phyloP scores from a whole-genome alignment of 2,888 invertebrate genomes.

The Mallateleia sp. region DNA sequence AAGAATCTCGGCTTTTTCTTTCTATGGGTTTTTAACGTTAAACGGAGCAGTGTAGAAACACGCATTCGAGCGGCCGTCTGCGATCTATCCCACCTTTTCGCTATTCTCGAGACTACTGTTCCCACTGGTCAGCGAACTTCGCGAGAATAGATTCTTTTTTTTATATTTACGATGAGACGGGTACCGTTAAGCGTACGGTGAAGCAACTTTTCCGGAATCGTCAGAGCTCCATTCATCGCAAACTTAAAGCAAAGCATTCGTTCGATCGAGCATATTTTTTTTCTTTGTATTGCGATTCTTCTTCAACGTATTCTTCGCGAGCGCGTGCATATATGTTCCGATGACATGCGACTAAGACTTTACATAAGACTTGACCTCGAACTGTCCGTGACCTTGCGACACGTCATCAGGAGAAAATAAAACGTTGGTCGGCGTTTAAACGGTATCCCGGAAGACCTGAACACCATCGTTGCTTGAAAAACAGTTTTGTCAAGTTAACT shows the following conservation, averaged over 20 bases:
- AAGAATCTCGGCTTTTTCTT: slow-evolving; percentile 46
- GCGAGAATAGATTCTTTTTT: slow-evolving; percentile 76
- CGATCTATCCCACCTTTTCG: slow-evolving; percentile 69
- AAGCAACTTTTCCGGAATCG: slow-evolving; percentile 83
- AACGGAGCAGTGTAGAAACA: slow-evolving; percentile 50
- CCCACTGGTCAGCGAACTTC: slow-evolving; percentile 78
- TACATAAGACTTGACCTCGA: slow-evolving; percentile 77
- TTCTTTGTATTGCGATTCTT: slow-evolving; percentile 49
- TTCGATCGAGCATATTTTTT: slow-evolving; percentile 48
- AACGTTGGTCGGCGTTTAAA: slow-evolving; percentile 58
- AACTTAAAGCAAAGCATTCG: slow-evolving; percentile 57
- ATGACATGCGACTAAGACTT: slow-evolving; percentile 75
- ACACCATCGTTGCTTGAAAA: slow-evolving; percentile 36
- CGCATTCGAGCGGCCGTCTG: slow-evolving; percentile 53
- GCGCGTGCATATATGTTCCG: slow-evolving; percentile 62
- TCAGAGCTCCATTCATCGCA: slow-evolving; percentile 76
- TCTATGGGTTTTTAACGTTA: slow-evolving; percentile 38
- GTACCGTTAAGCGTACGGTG: slow-evolving; percentile 82
- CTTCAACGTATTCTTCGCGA: slow-evolving; percentile 61
- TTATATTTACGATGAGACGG: slow-evolving; percentile 76
- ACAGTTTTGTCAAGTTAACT: slow-evolving; percentile 31
- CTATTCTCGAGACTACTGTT: slow-evolving; percentile 75
- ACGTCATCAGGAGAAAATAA: slow-evolving; percentile 72
- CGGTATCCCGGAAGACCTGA: slow-evolving; percentile 52
- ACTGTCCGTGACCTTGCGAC: slow-evolving; percentile 77